These are phyloP conservation scores for Lasioglossum albipes DNA, from an alignment of 1,140 invertebrate genomes.

Conservation along the genomic window DNA sequence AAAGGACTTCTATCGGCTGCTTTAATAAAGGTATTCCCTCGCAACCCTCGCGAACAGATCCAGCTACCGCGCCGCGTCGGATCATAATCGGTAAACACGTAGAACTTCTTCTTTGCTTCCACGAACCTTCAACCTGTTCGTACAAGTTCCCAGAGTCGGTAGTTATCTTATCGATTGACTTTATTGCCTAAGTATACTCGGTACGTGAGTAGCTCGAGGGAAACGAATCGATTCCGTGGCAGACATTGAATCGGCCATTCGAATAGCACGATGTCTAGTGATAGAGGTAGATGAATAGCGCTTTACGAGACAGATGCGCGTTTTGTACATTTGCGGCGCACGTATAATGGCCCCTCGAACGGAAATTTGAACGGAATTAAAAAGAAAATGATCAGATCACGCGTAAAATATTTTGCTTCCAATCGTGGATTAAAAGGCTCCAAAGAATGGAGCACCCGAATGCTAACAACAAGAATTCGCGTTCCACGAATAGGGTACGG, in stretches of 20 bases:
- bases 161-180: conserved; percentile 47
- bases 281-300: conserved; percentile 24
- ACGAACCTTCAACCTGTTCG: conserved; percentile 23
- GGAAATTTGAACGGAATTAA: background rate
- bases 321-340: conserved; percentile 16
- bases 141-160: conserved; percentile 8
- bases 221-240: conserved; percentile 27
- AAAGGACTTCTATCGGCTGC: too few species aligned
- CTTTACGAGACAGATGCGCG: conserved; percentile 15
- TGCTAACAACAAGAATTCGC: background rate
- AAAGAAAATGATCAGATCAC: too few species aligned
- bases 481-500: background rate
- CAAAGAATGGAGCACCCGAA: background rate
- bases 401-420: too few species aligned
- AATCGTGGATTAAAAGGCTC: background rate
- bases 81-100: conserved; percentile 10
- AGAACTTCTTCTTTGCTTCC: background rate
- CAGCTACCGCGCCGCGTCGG: background rate
- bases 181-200: conserved; percentile 34
- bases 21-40: too few species aligned
- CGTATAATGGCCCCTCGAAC: conserved; percentile 17
- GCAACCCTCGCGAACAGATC: too few species aligned
- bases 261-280: conserved; percentile 19
- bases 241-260: conserved; percentile 32
- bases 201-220: conserved; percentile 33